Percentiles rank a stretch among this genome's conserved stretches.
phyloP scores from a whole-genome alignment of 2,888 invertebrate genomes.

The Coenonympha glycerion region DNA sequence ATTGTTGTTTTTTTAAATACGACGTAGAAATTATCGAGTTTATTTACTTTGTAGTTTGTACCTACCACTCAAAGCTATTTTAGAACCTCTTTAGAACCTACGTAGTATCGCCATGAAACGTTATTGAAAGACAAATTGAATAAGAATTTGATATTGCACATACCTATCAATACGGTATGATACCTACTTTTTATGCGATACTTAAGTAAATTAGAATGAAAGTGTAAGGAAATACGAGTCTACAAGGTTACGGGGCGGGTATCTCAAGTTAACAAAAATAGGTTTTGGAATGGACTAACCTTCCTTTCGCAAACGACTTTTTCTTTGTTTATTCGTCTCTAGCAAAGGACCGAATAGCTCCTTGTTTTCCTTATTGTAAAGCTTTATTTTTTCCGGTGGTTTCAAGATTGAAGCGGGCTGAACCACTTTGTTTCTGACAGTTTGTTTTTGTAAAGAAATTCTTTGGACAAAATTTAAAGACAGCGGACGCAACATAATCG shows the following conservation, averaged over 20 bases:
- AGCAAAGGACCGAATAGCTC: slow-evolving; percentile 67
- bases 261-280: too few species aligned
- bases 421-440: slow-evolving; percentile 62
- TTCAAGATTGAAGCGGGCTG: slow-evolving; percentile 59
- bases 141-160: too few species aligned
- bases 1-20: slow-evolving; percentile 27
- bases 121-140: too few species aligned
- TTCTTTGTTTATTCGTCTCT: slow-evolving; percentile 65
- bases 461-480: slow-evolving; percentile 42
- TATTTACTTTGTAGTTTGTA: too few species aligned
- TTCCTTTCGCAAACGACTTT: slow-evolving; percentile 51
- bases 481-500: slow-evolving; percentile 64
- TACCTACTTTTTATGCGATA: too few species aligned
- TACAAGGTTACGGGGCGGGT: neutral
- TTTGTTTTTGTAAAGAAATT: slow-evolving; percentile 50
- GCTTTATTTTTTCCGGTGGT: slow-evolving; percentile 62
- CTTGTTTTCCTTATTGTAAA: slow-evolving; percentile 69
- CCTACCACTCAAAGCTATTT: too few species aligned
- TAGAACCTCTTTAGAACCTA: neutral
- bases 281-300: slow-evolving; percentile 42
- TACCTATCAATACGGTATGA: too few species aligned
- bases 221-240: slow-evolving; percentile 38
- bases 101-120: neutral
- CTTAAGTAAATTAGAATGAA: slow-evolving; percentile 17
- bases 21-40: slow-evolving; percentile 7